Conservation (phyloP, 2,113 vertebrate species). For the Perca fluviatilis region DNA sequence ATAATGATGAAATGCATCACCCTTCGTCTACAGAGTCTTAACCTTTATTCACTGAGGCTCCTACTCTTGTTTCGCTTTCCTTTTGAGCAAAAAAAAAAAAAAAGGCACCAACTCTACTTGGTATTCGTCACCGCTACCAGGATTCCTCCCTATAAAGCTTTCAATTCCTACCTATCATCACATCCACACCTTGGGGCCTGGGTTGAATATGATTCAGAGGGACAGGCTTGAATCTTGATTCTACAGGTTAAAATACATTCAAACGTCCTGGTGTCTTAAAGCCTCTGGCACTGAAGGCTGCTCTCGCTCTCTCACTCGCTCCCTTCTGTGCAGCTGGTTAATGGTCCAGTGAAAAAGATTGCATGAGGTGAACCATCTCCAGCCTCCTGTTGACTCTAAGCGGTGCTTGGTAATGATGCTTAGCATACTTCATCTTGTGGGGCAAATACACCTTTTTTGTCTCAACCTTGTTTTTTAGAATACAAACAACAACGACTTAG, state of each 20-base stretch:
- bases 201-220: constrained; percentile 59
- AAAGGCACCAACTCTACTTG: constrained; percentile 30
- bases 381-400: constrained; percentile 78
- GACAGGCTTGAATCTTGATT: constrained; percentile 55
- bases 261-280: constrained; percentile 44
- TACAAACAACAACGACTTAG: background rate
- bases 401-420: constrained; percentile 74
- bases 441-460: constrained; percentile 54
- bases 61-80: constrained; percentile 31
- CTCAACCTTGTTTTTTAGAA: constrained; percentile 8
- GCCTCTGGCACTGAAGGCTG: constrained; percentile 38
- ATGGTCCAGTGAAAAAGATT: constrained; percentile 74
- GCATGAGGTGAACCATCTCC: constrained; percentile 72
- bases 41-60: constrained; percentile 35
- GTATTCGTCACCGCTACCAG: constrained; percentile 48
- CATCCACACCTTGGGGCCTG: constrained; percentile 45
- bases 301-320: constrained; percentile 35
- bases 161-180: constrained; percentile 57
- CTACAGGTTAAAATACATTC: constrained; percentile 60
- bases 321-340: constrained; percentile 65
- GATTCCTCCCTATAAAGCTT: constrained; percentile 55
- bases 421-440: constrained; percentile 63
- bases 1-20: constrained; percentile 40
- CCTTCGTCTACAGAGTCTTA: constrained; percentile 5
- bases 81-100: background rate